These are phyloP conservation scores for Catostomus latipinnis DNA, from an alignment of 2,797 vertebrate genomes.

Conservation along the genomic window DNA sequence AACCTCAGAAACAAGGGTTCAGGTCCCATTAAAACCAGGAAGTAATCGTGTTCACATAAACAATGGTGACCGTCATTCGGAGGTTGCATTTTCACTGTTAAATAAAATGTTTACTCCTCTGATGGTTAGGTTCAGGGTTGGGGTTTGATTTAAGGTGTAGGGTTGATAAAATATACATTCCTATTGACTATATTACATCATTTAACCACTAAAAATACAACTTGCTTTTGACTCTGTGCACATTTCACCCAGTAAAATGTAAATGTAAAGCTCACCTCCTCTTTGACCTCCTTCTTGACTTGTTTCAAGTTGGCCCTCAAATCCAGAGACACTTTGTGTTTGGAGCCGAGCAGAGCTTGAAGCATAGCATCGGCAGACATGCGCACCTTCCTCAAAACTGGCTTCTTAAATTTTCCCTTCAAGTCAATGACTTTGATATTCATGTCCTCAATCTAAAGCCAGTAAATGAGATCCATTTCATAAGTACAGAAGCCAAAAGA, in stretches of 20 bases:
- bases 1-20: no score
- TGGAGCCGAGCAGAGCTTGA: constrained; percentile 87
- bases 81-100: no score
- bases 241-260: not conserved
- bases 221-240: no score
- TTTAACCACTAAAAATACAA: no score
- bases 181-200: no score
- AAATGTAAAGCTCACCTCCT: constrained; percentile 70
- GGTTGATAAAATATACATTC: no score
- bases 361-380: constrained; percentile 90
- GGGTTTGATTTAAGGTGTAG: no score
- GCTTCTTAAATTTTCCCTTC: constrained; percentile 90
- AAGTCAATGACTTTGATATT: constrained; percentile 88
- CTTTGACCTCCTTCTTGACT: constrained; percentile 89
- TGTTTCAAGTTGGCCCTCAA: constrained; percentile 89
- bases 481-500: constrained; percentile 4
- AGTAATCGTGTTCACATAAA: no score
- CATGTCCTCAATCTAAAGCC: constrained; percentile 84
- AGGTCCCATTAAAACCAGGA: no score
- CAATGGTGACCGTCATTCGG: no score
- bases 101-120: no score
- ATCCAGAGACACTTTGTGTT: constrained; percentile 91
- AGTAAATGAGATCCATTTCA: not conserved
- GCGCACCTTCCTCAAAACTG: constrained; percentile 81
- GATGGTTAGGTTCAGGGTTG: no score